Percentiles rank a stretch among this genome's conserved stretches.
phyloP scores from a whole-genome alignment of 2,797 vertebrate genomes.

The Pseudochirops cupreus region DNA sequence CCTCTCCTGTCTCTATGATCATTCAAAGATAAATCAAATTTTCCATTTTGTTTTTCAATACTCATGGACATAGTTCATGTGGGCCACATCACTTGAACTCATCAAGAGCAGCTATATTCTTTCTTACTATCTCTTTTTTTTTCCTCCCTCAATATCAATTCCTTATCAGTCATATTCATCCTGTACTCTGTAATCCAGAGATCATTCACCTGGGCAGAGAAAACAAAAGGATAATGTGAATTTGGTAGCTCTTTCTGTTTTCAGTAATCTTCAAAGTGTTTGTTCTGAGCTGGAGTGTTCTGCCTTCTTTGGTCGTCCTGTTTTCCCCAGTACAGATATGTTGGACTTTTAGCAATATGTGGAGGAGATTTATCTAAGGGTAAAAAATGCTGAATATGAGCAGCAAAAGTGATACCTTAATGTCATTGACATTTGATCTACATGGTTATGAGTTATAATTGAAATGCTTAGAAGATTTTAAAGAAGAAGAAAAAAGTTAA shows the following conservation, averaged over 20 bases:
- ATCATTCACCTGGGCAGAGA: background rate
- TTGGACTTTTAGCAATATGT: background rate
- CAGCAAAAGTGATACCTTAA: constrained; percentile 32
- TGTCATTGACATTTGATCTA: constrained; percentile 57
- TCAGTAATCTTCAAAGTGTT: background rate
- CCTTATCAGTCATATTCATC: background rate
- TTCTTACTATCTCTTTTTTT: background rate
- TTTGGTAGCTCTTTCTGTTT: background rate
- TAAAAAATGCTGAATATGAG: background rate
- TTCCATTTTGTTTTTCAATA: background rate
- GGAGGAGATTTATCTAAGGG: background rate
- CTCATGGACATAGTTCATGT: background rate
- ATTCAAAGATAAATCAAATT: background rate
- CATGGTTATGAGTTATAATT: constrained; percentile 40
- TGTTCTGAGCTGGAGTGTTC: background rate
- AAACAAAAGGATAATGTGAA: background rate
- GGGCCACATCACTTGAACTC: background rate
- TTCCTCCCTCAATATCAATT: background rate
- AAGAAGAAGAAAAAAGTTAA: background rate
- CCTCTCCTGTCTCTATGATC: background rate
- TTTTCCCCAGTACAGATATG: background rate
- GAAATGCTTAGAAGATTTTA: background rate
- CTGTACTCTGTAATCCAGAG: background rate
- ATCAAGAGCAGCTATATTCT: background rate
- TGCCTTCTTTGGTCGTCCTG: background rate